phyloP scores from a whole-genome alignment of 2,888 invertebrate genomes.

The Epirrhoe tristata region DNA sequence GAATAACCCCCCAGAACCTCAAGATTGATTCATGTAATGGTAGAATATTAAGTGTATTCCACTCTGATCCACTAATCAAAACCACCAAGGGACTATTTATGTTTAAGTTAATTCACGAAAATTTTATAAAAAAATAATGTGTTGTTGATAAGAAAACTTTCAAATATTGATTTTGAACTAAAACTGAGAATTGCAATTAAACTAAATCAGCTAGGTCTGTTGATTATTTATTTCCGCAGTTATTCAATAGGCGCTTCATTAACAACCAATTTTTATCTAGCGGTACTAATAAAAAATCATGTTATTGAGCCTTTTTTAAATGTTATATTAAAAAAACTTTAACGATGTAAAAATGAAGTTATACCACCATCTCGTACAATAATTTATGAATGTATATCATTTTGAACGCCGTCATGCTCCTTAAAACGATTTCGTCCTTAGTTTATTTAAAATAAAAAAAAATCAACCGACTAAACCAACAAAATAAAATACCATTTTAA shows the following conservation, averaged over 20 bases:
- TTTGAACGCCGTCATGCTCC: constrained; percentile 44
- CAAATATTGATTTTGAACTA: neutral
- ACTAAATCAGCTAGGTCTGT: neutral
- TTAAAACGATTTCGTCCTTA: constrained; percentile 61
- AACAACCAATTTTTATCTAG: neutral
- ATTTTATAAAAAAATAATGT: no score
- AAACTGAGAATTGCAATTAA: neutral
- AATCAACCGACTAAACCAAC: constrained; percentile 71
- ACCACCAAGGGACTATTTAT: no score
- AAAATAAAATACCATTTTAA: constrained; percentile 79
- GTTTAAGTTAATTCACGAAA: no score
- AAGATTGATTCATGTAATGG: no score
- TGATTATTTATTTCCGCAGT: neutral
- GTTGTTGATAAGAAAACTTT: no score
- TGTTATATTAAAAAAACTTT: constrained; percentile 22
- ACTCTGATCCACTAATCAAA: no score
- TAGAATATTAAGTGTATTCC: no score
- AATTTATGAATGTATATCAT: constrained; percentile 46
- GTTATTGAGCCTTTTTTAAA: constrained; percentile 20
- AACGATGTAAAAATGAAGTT: constrained; percentile 50
- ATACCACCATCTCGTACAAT: constrained; percentile 42
- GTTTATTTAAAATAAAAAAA: constrained; percentile 63
- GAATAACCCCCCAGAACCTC: no score
- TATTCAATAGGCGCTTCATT: neutral
- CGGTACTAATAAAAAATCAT: constrained; percentile 5